phyloP scores from a whole-genome alignment of 2,888 invertebrate species.

The Limnephilus lunatus region DNA sequence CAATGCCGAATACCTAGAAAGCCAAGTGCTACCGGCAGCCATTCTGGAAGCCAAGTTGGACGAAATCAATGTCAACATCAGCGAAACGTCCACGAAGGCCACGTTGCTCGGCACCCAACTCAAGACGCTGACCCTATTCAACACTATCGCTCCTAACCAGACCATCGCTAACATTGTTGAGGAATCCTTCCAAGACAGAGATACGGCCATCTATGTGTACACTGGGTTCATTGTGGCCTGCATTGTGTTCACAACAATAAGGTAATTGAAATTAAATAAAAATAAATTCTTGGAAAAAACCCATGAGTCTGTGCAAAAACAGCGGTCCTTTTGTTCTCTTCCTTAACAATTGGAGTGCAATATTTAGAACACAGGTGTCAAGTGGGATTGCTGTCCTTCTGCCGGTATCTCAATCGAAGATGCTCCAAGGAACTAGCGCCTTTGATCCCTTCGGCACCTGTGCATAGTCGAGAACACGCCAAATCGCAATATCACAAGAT shows the following conservation, averaged over 20 bases:
- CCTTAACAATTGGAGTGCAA: too few relatives aligned
- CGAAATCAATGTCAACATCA: not conserved
- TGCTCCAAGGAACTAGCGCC: too few relatives aligned
- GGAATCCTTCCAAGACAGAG: slow-evolving; percentile 60
- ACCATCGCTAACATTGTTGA: slow-evolving; percentile 55
- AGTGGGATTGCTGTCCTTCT: too few relatives aligned
- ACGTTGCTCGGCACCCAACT: slow-evolving; percentile 71
- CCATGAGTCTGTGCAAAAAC: too few relatives aligned
- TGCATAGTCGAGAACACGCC: too few relatives aligned
- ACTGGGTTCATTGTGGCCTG: slow-evolving; percentile 78
- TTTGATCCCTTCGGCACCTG: too few relatives aligned
- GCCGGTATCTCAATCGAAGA: too few relatives aligned
- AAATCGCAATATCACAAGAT: too few relatives aligned
- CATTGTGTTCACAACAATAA: slow-evolving; percentile 79
- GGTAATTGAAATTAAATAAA: slow-evolving; percentile 68
- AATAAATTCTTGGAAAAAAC: too few relatives aligned
- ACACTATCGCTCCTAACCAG: slow-evolving; percentile 68
- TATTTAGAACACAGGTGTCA: too few relatives aligned
- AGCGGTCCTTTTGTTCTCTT: too few relatives aligned
- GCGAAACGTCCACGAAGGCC: slow-evolving; percentile 27
- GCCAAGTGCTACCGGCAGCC: not conserved
- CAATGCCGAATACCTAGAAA: slow-evolving; percentile 56
- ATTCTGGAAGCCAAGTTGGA: not conserved
- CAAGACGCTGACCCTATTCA: slow-evolving; percentile 70
- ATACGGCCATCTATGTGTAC: slow-evolving; percentile 77